Evolutionary conservation across 64 coral and sea anemone genomes (phyloP), one percentile per base, ranked within the genome.

Genomic region (Actinia equina): DNA sequence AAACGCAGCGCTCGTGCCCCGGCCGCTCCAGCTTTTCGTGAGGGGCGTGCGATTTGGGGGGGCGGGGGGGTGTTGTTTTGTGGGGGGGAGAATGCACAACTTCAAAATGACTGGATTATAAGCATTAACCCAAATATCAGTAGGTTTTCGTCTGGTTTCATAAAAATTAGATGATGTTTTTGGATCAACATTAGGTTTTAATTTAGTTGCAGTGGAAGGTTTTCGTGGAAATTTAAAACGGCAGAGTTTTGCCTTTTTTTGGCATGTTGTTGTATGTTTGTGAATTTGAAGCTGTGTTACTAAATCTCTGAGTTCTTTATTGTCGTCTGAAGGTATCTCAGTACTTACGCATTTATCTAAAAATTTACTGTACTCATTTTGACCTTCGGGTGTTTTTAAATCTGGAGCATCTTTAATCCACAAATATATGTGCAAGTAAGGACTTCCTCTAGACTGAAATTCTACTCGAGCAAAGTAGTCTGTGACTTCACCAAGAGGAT

Each of bases 401-500:
- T 86, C 84, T 37, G 84, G 84, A 7, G 44, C 84, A 42, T 42
- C 59, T 67, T 67, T 65, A 67, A 86, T 67, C 61, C 84, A 86
- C 37, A 61, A 65, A 64, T 70, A 64, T 43, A 61, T 69, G n/a
- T 86, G 84, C 3, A 86, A 42, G 61, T 86, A 60, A 67, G 84
- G 84, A 5, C 56, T 63, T 37, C 84, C 84, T 86, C 59, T 61
- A 15, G 37, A 14, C 42, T 86, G 84, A 42, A 86, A 86, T 44
- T 86, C 84, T 42, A 86, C 59, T 86, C 84, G 25, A 14, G 27
- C 23, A 44, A 86, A 86, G 59, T 86, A 42, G 37, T 86, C 84
- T 18, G 43, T 13, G 55, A 86, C 42, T 70, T 86, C 84, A 67
- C 59, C 59, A 43, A 86, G 55, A 7, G 84, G 84, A 17, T 86